phyloP scores from a whole-genome alignment of 1,140 invertebrate species.

The Latrodectus geometricus region DNA sequence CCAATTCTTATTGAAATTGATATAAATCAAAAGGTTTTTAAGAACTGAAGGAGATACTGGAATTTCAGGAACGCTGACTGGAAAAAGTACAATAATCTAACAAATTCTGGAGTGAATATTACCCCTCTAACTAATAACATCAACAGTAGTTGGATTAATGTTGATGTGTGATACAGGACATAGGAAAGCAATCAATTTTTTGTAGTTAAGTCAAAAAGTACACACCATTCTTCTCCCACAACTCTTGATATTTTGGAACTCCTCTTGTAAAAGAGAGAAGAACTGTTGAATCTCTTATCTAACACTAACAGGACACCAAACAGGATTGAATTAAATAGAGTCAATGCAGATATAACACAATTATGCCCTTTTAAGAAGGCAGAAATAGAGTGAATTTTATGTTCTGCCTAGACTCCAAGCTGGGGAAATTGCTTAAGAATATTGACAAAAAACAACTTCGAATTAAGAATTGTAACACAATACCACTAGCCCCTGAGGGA shows the following conservation, averaged over 20 bases:
- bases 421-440: no score
- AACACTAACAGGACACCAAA: no score
- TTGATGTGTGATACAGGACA: neutral
- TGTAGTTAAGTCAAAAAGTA: conserved; percentile 10
- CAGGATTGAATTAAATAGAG: no score
- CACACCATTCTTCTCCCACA: neutral
- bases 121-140: neutral
- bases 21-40: neutral
- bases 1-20: conserved; percentile 12
- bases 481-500: no score
- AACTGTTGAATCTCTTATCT: neutral
- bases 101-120: neutral
- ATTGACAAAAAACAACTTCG: no score
- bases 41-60: neutral
- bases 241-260: neutral
- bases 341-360: no score
- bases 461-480: no score
- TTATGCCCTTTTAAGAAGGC: no score
- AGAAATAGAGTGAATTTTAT: no score
- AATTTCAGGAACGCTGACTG: conserved; percentile 17
- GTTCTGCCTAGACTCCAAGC: no score
- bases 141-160: neutral
- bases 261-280: conserved; percentile 2
- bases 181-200: neutral
- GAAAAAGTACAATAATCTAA: neutral